Evolutionary conservation across 35 echinoderm and acorn worm species (phyloP), one percentile per base, ranked within the genome.

Genomic region (Heliocidaris erythrogramma): DNA sequence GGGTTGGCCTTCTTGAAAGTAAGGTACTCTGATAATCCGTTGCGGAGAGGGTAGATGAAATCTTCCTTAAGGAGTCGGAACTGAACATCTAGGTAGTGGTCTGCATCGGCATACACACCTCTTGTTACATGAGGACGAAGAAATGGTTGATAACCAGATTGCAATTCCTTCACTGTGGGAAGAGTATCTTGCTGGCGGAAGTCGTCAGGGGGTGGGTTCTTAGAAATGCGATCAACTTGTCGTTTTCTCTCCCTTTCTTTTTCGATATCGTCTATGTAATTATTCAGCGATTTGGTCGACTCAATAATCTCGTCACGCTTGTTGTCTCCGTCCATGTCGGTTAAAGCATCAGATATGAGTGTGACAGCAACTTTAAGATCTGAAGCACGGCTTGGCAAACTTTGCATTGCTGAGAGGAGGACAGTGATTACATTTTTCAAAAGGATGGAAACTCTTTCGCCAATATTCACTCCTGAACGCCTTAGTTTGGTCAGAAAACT

Each of bases 41-140:
- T 93, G 59, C 96, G 84, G 30, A 97, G 86, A 5, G 96, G 96
- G 2, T 93, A 59, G 24, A 97, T 59, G 30, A 97, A 97, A 49
- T 97, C 96, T 61, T 97, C 96, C 35, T 95, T 96, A 17, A 97
- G 32, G 13, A 97, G 85, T 30, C 96, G 30, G 48, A 96, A 97
- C 49, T 97, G 96, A 5, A 97, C 95, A 86, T 97, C 96, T 13
- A 97, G 94, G 88, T 97, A 97, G 88, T 97, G 95, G 21, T 96
- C 93, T 42, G 48, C 87, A 56, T 86, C 61, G 31, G 49, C n/a
- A 49, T 95, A 97, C 27, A 52, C 49, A 9, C 96, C 96, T 92
- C 95, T 91, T 7, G 65, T 91, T 32, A 92, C 92, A 48, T 97
- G 95, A 49, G 94, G 95, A 17, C 96, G 78, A 48, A 97, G 93